These are phyloP conservation scores for Sandelia bainsii DNA, from an alignment of 2,797 vertebrate genomes.

Conservation along the genomic window DNA sequence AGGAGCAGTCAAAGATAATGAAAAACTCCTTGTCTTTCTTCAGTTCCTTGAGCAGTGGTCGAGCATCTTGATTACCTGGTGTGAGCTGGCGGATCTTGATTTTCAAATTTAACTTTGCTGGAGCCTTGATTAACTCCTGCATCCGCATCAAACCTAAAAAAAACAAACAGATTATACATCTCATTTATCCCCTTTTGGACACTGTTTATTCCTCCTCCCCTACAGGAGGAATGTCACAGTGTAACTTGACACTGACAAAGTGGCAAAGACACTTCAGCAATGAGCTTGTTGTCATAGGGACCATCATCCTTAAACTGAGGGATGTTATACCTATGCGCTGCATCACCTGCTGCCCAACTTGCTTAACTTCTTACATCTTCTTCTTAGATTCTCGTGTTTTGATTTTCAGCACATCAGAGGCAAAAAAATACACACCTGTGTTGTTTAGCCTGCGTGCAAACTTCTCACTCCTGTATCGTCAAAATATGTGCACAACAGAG, in stretches of 20 bases:
- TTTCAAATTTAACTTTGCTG: constrained; percentile 95
- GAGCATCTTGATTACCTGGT: constrained; percentile 91
- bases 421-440: constrained; percentile 4
- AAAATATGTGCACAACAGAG: background rate
- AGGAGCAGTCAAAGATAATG: constrained; percentile 96
- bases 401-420: background rate
- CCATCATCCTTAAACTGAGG: background rate
- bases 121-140: constrained; percentile 99
- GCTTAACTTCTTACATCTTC: constrained; percentile 3
- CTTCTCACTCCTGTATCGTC: background rate
- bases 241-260: background rate
- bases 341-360: background rate
- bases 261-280: background rate
- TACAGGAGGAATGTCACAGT: background rate
- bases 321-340: background rate
- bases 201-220: background rate
- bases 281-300: background rate
- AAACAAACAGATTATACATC: background rate
- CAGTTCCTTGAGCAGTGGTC: constrained; percentile 96
- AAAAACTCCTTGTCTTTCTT: constrained; percentile 97
- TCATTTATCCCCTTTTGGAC: background rate
- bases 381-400: constrained; percentile 5
- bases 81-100: constrained; percentile 97
- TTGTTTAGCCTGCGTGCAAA: background rate
- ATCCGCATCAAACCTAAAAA: constrained; percentile 93